Evolutionary conservation across 2,797 vertebrate species (phyloP).

Genomic region (Borostomias antarcticus): DNA sequence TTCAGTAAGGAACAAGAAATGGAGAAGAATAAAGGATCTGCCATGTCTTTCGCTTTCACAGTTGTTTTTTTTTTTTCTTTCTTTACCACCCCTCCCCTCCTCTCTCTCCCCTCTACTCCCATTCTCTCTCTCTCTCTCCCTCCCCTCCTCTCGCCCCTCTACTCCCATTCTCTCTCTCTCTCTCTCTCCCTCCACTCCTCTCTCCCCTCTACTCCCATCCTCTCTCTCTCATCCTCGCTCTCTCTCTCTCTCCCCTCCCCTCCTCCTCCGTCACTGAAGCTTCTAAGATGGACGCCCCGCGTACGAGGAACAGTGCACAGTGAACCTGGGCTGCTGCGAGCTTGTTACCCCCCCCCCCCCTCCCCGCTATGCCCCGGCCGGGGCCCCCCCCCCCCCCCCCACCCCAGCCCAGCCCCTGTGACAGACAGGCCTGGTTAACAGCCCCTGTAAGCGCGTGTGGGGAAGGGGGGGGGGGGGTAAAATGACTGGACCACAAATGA

Average conservation of each 20-base stretch:
- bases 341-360: constrained; percentile 68
- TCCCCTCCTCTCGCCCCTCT: constrained; percentile 34
- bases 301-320: constrained; percentile 55
- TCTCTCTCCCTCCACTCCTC: constrained; percentile 36
- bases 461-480: constrained; percentile 69
- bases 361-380: constrained; percentile 45
- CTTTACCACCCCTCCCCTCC: no score
- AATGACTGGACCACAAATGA: constrained; percentile 83
- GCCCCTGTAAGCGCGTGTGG: constrained; percentile 69
- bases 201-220: no score
- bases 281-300: constrained; percentile 73
- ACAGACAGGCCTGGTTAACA: constrained; percentile 79
- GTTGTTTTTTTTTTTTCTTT: neutral
- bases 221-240: no score
- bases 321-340: constrained; percentile 62
- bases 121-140: constrained; percentile 20
- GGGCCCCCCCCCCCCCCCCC: constrained; percentile 17
- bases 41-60: neutral
- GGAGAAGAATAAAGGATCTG: constrained; percentile 26
- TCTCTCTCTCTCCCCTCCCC: constrained; percentile 21
- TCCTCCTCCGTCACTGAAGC: constrained; percentile 50
- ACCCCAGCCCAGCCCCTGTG: constrained; percentile 66
- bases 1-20: constrained; percentile 38
- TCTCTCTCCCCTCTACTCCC: no score
- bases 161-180: neutral